Conservation (phyloP, 1,140 invertebrate species). For the Eubasilissa regina region DNA sequence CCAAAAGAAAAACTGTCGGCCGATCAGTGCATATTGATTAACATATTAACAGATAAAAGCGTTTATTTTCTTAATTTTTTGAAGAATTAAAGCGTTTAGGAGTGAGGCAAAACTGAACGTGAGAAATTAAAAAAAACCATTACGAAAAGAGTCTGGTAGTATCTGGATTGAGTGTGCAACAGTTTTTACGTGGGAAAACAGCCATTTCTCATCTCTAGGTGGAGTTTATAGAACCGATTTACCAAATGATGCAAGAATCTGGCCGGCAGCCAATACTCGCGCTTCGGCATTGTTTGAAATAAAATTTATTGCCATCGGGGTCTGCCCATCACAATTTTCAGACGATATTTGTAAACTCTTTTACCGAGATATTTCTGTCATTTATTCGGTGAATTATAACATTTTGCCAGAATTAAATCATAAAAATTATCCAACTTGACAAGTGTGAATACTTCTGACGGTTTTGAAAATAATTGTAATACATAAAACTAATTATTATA, state of each 20-base stretch:
- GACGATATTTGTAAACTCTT: conserved; percentile 14
- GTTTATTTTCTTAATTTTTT: too few relatives aligned
- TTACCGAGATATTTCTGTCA: conserved; percentile 32
- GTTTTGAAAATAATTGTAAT: too few relatives aligned
- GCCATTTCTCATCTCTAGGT: neutral
- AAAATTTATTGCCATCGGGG: conserved; percentile 47
- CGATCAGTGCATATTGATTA: too few relatives aligned
- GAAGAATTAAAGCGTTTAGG: too few relatives aligned
- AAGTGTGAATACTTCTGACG: conserved; percentile 8
- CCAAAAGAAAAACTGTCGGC: too few relatives aligned
- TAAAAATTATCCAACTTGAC: conserved; percentile 25
- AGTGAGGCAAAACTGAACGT: too few relatives aligned
- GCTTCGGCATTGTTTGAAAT: conserved; percentile 54
- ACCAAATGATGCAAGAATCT: conserved; percentile 35
- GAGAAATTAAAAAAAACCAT: too few relatives aligned
- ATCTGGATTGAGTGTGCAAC: too few relatives aligned
- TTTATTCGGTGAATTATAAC: conserved; percentile 9
- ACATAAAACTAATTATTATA: too few relatives aligned
- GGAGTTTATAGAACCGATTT: conserved; percentile 46
- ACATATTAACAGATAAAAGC: too few relatives aligned
- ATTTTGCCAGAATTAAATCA: conserved; percentile 20
- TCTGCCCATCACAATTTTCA: conserved; percentile 22
- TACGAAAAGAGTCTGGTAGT: too few relatives aligned
- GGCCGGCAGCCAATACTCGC: conserved; percentile 35
- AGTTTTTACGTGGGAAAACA: neutral